Conservation (phyloP, 1,140 invertebrate genomes). For the Diachasmimorpha longicaudata region DNA sequence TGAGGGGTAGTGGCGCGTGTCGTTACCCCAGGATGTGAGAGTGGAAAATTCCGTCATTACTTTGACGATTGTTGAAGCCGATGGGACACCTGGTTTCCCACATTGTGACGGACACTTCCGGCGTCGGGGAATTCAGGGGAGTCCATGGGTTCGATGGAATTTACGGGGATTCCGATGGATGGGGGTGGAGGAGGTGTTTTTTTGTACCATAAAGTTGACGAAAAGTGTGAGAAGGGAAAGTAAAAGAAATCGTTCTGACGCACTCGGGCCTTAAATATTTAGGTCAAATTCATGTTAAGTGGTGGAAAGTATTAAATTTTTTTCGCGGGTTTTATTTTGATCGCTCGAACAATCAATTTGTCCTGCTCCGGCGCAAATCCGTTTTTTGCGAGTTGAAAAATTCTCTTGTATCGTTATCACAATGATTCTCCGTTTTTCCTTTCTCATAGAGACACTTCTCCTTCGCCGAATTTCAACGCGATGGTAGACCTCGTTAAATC, state of each 20-base stretch:
- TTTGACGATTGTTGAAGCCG: conserved; percentile 3
- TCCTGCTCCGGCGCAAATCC: neutral
- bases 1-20: neutral
- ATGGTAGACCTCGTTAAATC: conserved; percentile 16
- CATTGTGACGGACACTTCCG: neutral
- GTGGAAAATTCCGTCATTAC: conserved; percentile 28
- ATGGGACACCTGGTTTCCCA: conserved; percentile 4
- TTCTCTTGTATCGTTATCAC: conserved; percentile 8
- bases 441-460: neutral
- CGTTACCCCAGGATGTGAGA: conserved; percentile 15
- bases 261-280: no score
- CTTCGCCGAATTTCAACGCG: neutral
- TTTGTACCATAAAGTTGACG: no score
- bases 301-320: no score
- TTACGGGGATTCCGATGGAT: neutral
- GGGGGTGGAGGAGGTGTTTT: no score
- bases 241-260: no score
- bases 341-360: neutral
- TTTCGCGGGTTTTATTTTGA: no score
- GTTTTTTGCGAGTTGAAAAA: neutral
- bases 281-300: no score
- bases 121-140: neutral
- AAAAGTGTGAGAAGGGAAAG: no score
- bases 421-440: neutral
- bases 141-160: neutral